phyloP scores from a whole-genome alignment of 2,888 invertebrate species.

The Hedya salicella region DNA sequence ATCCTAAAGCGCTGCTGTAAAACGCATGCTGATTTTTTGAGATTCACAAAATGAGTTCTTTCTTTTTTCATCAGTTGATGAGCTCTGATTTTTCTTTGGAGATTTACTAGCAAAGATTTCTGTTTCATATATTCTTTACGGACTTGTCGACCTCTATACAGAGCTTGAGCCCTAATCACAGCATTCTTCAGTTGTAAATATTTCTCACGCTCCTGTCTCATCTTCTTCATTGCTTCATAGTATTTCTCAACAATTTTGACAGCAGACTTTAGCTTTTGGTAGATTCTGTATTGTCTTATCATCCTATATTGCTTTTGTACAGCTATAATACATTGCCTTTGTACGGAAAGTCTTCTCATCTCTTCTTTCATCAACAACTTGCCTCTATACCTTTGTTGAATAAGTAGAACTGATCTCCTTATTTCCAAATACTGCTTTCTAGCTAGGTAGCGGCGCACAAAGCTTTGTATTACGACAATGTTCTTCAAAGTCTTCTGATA shows the following conservation, averaged over 20 bases:
- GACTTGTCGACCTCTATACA: conserved; percentile 72
- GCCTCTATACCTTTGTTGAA: conserved; percentile 74
- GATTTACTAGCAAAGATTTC: conserved; percentile 61
- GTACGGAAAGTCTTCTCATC: conserved; percentile 55
- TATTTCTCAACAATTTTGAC: conserved; percentile 57
- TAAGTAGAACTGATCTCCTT: conserved; percentile 56
- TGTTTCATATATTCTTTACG: conserved; percentile 65
- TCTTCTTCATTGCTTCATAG: conserved; percentile 63
- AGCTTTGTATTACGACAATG: conserved; percentile 63
- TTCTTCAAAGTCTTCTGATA: conserved; percentile 57
- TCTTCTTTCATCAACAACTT: conserved; percentile 68
- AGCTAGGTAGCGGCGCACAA: conserved; percentile 60
- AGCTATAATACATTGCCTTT: conserved; percentile 57
- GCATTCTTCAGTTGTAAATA: conserved; percentile 63
- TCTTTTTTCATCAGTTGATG: conserved; percentile 65
- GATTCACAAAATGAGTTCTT: conserved; percentile 64
- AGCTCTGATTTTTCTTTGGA: conserved; percentile 83
- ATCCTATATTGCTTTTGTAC: conserved; percentile 79
- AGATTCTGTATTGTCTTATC: conserved; percentile 56
- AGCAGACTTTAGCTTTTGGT: conserved; percentile 58
- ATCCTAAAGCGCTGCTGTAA: conserved; percentile 82
- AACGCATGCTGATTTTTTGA: conserved; percentile 66
- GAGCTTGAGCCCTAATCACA: conserved; percentile 75
- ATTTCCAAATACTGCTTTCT: conserved; percentile 59
- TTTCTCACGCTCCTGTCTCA: conserved; percentile 63